Conservation (phyloP, 2,797 vertebrate genomes). For the Hippocampus kuda region DNA sequence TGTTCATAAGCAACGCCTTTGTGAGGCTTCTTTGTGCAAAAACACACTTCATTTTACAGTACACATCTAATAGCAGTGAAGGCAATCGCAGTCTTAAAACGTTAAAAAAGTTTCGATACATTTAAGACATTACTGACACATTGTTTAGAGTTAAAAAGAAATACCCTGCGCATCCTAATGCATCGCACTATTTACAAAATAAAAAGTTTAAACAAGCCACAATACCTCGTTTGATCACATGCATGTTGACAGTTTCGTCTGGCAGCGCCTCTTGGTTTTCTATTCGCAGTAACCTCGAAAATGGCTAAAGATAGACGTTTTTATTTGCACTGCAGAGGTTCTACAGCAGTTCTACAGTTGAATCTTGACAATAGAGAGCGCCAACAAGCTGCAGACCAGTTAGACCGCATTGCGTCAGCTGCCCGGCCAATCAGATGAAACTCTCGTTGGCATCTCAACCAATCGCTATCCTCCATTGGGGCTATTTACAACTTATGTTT, state of each 20-base stretch:
- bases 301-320: background rate
- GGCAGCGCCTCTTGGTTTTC: background rate
- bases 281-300: background rate
- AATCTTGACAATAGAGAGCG: slow-evolving; percentile 50
- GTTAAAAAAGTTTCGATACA: background rate
- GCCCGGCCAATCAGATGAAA: slow-evolving; percentile 42
- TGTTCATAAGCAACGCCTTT: too few species aligned
- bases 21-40: too few species aligned
- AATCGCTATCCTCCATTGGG: slow-evolving; percentile 14
- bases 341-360: background rate
- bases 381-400: slow-evolving; percentile 25
- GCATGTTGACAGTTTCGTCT: slow-evolving; percentile 63
- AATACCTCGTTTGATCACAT: slow-evolving; percentile 85
- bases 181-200: background rate
- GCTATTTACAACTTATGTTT: background rate
- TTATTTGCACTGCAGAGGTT: background rate
- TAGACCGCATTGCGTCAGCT: background rate
- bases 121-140: background rate
- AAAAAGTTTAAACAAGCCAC: background rate
- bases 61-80: background rate
- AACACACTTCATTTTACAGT: too few species aligned
- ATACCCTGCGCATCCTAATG: background rate
- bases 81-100: too few species aligned
- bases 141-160: background rate
- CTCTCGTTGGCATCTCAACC: background rate